Conservation (phyloP, 2,888 invertebrate species). For the Pseudococcus viburni region DNA sequence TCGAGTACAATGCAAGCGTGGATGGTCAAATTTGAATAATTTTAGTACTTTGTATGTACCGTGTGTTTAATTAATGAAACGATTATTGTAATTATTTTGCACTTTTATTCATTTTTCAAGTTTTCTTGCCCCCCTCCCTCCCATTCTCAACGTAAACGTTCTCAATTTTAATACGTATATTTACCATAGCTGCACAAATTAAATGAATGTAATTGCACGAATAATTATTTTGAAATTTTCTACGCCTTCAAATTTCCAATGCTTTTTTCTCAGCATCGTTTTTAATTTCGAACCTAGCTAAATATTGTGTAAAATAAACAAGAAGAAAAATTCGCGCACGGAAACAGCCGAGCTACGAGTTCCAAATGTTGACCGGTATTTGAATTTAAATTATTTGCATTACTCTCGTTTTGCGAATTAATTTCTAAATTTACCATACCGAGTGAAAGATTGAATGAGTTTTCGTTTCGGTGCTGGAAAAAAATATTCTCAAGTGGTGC, state of each 20-base stretch:
- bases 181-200: too few species aligned
- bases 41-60: too few species aligned
- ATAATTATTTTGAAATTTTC: not conserved
- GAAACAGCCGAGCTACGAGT: conserved; percentile 9
- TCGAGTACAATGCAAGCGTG: too few species aligned
- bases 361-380: conserved; percentile 49
- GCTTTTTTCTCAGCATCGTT: not conserved
- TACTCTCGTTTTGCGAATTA: conserved; percentile 53
- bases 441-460: conserved; percentile 31
- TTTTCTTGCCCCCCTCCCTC: too few species aligned
- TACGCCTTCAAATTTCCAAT: not conserved
- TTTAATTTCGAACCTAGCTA: not conserved
- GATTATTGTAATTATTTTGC: too few species aligned
- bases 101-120: too few species aligned
- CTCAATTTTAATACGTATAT: too few species aligned
- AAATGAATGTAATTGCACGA: not conserved
- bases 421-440: conserved; percentile 47
- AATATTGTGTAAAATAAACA: conserved; percentile 40
- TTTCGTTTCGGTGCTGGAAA: not conserved
- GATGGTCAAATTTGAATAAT: too few species aligned
- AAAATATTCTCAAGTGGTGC: not conserved
- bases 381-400: conserved; percentile 55
- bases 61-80: too few species aligned
- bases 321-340: conserved; percentile 13
- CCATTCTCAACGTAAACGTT: too few species aligned